phyloP scores from a whole-genome alignment of 2,888 invertebrate species.

The Carterocephalus palaemon region DNA sequence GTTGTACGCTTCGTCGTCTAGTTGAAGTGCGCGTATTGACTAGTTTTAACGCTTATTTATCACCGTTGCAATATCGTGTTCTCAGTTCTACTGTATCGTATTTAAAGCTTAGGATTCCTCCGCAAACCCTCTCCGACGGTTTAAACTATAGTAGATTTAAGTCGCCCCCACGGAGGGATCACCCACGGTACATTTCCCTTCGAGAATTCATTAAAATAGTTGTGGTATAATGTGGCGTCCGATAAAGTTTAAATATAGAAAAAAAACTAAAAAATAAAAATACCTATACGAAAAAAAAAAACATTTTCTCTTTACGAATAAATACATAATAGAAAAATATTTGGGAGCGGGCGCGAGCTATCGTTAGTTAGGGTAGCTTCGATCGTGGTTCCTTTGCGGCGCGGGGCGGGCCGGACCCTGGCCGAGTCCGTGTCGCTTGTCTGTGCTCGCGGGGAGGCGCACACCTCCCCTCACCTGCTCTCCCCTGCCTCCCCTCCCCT shows the following conservation, averaged over 20 bases:
- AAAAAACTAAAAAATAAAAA: conserved; percentile 48
- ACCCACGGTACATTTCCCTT: conserved; percentile 61
- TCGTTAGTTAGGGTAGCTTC: conserved; percentile 54
- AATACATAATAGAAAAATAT: conserved; percentile 53
- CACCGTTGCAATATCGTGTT: conserved; percentile 12
- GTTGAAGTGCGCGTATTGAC: conserved; percentile 8
- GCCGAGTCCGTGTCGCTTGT: conserved; percentile 41
- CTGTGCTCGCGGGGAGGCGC: conserved; percentile 39
- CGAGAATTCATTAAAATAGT: conserved; percentile 53
- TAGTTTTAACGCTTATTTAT: conserved; percentile 19
- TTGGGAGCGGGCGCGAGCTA: conserved; percentile 51
- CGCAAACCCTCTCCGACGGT: conserved; percentile 26
- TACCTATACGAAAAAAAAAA: conserved; percentile 61
- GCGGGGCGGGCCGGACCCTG: conserved; percentile 19
- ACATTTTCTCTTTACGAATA: conserved; percentile 65
- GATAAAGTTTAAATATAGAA: conserved; percentile 64
- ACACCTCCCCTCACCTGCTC: conserved; percentile 5
- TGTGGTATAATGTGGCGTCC: conserved; percentile 71
- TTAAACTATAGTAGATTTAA: conserved; percentile 41
- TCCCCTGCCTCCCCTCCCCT: neutral
- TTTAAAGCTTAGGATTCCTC: conserved; percentile 4
- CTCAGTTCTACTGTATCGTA: conserved; percentile 21
- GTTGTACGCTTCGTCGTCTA: conserved; percentile 13
- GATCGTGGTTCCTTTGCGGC: conserved; percentile 18
- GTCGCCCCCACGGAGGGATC: conserved; percentile 54